Conservation (phyloP, 2,113 vertebrate species). For the Ploceus nigricollis region DNA sequence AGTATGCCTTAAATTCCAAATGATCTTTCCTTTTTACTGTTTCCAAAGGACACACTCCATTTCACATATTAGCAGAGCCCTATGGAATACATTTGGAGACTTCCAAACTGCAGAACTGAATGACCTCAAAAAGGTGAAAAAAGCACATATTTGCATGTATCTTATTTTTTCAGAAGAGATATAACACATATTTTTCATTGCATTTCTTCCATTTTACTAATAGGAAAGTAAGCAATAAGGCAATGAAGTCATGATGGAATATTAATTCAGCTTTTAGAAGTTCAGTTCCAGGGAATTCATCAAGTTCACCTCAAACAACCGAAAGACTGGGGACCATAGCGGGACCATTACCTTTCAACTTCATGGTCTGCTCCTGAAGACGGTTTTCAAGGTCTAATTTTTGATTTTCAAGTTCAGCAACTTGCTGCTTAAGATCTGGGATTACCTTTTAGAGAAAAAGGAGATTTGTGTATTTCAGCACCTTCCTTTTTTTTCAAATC, state of each 20-base stretch:
- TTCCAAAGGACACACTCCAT: background rate
- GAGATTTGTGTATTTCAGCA: background rate
- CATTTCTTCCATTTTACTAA: background rate
- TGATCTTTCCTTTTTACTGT: background rate
- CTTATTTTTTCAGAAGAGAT: background rate
- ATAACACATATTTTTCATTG: background rate
- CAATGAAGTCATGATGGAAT: background rate
- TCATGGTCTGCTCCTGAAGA: slow-evolving; percentile 74
- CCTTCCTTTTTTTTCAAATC: background rate
- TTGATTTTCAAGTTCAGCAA: slow-evolving; percentile 88
- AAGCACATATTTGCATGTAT: background rate
- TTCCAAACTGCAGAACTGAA: background rate
- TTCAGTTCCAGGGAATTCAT: background rate
- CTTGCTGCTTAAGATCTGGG: slow-evolving; percentile 85
- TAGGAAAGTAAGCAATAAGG: background rate
- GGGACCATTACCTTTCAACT: slow-evolving; percentile 75
- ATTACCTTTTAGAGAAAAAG: slow-evolving; percentile 78
- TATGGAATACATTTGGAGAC: background rate
- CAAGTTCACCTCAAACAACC: background rate
- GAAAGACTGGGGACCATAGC: background rate
- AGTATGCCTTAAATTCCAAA: background rate
- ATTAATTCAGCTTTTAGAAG: background rate
- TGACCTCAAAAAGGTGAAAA: background rate
- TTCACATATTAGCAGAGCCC: background rate
- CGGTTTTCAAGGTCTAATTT: slow-evolving; percentile 83